phyloP scores from a whole-genome alignment of 1,140 invertebrate genomes.

The Argopecten irradians region DNA sequence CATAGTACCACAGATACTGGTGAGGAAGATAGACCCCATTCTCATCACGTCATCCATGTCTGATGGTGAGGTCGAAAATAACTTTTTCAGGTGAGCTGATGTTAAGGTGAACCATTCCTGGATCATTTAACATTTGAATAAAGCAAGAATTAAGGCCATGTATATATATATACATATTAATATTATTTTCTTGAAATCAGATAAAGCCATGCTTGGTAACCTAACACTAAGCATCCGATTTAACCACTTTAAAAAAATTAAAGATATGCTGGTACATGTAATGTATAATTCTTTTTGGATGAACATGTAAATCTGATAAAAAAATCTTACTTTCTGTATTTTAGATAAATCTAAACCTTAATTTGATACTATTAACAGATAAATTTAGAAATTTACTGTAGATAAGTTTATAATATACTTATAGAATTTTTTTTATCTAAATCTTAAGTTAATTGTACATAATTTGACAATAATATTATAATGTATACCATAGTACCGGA shows the following conservation, averaged over 20 bases:
- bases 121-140: not conserved
- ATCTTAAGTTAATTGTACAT: too few species aligned
- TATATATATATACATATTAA: not conserved
- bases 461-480: too few species aligned
- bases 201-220: not conserved
- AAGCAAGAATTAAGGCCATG: not conserved
- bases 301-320: too few species aligned
- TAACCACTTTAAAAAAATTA: not conserved
- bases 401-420: too few species aligned
- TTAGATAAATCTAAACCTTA: too few species aligned
- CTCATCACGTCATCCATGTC: constrained; percentile 42
- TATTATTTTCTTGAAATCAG: not conserved
- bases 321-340: too few species aligned
- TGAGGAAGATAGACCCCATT: constrained; percentile 47
- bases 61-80: constrained; percentile 45
- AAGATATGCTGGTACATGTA: not conserved
- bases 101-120: too few species aligned
- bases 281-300: too few species aligned
- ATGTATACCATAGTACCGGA: too few species aligned
- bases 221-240: not conserved
- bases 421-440: too few species aligned
- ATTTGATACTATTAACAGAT: too few species aligned
- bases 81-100: constrained; percentile 53
- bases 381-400: too few species aligned
- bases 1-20: constrained; percentile 51